These are phyloP conservation scores for Pitta sordida DNA, from an alignment of 2,113 vertebrate species.

Conservation along the genomic window DNA sequence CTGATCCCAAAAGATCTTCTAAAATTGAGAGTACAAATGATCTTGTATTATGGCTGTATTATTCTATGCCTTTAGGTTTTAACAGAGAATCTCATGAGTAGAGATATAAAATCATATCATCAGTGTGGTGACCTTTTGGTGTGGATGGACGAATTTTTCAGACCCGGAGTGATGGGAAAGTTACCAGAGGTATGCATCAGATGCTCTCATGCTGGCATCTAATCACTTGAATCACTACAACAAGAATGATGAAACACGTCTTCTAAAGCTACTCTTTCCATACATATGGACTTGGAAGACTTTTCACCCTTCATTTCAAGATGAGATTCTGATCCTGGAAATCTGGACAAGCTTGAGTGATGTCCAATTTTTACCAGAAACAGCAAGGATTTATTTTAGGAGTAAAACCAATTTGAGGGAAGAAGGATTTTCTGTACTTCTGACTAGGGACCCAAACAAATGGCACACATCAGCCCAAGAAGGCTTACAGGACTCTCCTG, in stretches of 20 bases:
- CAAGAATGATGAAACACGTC: neutral
- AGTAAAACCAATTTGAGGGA: neutral
- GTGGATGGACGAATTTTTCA: neutral
- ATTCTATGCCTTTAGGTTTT: neutral
- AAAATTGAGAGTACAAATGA: neutral
- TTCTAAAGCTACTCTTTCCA: neutral
- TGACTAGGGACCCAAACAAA: neutral
- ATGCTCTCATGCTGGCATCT: neutral
- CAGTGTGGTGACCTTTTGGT: neutral
- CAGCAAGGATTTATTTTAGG: neutral
- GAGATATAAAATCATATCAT: accelerated
- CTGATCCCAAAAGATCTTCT: neutral
- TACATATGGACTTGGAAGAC: neutral
- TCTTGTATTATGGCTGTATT: neutral
- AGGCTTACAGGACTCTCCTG: neutral
- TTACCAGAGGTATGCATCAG: neutral
- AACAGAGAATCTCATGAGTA: neutral
- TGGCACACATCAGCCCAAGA: neutral
- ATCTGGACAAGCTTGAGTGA: neutral
- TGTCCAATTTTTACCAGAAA: neutral
- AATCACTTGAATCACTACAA: neutral
- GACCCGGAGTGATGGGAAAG: neutral
- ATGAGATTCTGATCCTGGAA: neutral
- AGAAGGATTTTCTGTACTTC: neutral
- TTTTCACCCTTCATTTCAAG: neutral